These are phyloP conservation scores for Peromyscus melanophrys DNA, from an alignment of 2,797 vertebrate genomes.

Conservation along the genomic window DNA sequence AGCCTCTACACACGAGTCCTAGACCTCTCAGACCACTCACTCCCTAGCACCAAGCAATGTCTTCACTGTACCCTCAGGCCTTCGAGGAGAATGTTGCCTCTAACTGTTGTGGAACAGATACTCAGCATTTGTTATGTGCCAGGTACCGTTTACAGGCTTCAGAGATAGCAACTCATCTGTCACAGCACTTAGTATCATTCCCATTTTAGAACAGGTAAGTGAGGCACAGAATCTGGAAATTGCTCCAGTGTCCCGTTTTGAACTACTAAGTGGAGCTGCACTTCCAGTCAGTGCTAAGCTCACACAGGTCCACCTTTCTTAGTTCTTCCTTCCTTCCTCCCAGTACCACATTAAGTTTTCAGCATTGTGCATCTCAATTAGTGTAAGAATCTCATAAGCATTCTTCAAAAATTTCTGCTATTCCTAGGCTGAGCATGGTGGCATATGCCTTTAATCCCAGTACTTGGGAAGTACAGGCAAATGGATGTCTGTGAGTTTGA, in stretches of 20 bases:
- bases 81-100: neutral
- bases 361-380: neutral
- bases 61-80: neutral
- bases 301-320: neutral
- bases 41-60: neutral
- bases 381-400: neutral
- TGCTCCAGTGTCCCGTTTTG: neutral
- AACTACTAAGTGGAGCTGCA: neutral
- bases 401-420: slow-evolving; percentile 6
- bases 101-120: neutral
- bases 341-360: neutral
- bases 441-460: neutral
- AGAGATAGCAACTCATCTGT: slow-evolving; percentile 29
- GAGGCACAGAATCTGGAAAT: neutral
- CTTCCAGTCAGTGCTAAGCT: neutral
- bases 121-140: neutral
- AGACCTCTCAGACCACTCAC: neutral
- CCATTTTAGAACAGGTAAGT: slow-evolving; percentile 18
- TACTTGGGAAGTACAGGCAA: neutral
- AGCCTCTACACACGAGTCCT: neutral
- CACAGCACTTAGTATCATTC: neutral
- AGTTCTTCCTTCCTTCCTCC: neutral
- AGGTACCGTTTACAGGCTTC: neutral
- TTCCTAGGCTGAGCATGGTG: neutral
- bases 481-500: neutral